Evolutionary conservation across 2,888 invertebrate species (phyloP), one percentile per base, ranked within the genome.

Genomic region (Caprella mutica): DNA sequence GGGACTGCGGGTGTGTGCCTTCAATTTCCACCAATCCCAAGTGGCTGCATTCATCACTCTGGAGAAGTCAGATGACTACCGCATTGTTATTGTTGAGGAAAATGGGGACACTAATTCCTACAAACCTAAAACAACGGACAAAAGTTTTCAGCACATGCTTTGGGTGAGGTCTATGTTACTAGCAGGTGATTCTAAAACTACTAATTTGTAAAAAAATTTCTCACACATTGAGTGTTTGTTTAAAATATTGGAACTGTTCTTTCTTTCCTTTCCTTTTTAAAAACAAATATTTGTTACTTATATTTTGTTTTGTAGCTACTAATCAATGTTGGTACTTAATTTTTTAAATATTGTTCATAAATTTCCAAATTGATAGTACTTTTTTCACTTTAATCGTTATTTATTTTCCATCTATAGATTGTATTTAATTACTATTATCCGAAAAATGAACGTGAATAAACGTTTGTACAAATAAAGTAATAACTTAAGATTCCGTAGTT

Each of bases 161-260:
- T 63, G 63, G 63, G 63, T 63, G 33, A 57, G 44, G 26, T 9
- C n/a, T n/a, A n/a, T n/a, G n/a, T n/a, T n/a, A n/a, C n/a, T n/a
- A n/a, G n/a, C n/a, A n/a, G n/a, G n/a, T n/a, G n/a, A n/a, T n/a
- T n/a, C n/a, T n/a, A n/a, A n/a, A n/a, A n/a, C n/a, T n/a, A n/a
- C n/a, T n/a, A n/a, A n/a, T n/a, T n/a, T n/a, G n/a, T n/a, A n/a
- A n/a, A n/a, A n/a, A n/a, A n/a, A n/a, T n/a, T n/a, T n/a, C n/a
- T n/a, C n/a, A n/a, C n/a, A n/a, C n/a, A n/a, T n/a, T n/a, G n/a
- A n/a, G n/a, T n/a, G n/a, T n/a, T n/a, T n/a, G n/a, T n/a, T n/a
- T n/a, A n/a, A n/a, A n/a, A n/a, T n/a, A n/a, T n/a, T n/a, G n/a
- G n/a, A n/a, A n/a, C n/a, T n/a, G n/a, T n/a, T n/a, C n/a, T n/a